Percentiles rank a stretch among this genome's conserved stretches.
These are phyloP conservation scores for Bombyx mori DNA, from an alignment of 1,140 invertebrate genomes.

Conservation along the genomic window DNA sequence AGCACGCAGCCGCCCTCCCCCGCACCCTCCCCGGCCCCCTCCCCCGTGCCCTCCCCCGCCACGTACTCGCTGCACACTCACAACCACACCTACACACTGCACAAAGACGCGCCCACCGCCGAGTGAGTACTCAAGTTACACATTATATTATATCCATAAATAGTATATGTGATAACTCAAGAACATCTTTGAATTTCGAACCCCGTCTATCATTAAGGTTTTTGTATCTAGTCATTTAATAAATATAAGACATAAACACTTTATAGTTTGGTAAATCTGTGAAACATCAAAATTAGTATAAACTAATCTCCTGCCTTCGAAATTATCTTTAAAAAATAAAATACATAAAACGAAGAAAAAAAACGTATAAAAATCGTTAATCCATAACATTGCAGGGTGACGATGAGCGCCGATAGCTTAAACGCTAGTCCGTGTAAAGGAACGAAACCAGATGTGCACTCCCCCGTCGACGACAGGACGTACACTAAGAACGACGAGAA, in stretches of 20 bases:
- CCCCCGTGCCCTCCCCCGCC: slow-evolving; percentile 29
- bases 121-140: too few relatives aligned
- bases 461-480: slow-evolving; percentile 43
- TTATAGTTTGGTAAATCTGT: too few relatives aligned
- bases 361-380: background rate
- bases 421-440: slow-evolving; percentile 52
- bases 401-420: slow-evolving; percentile 66
- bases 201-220: too few relatives aligned
- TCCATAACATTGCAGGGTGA: slow-evolving; percentile 37
- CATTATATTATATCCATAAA: too few relatives aligned
- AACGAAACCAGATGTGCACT: slow-evolving; percentile 19
- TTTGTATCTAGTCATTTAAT: too few relatives aligned
- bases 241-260: too few relatives aligned
- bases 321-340: too few relatives aligned
- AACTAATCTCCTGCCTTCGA: too few relatives aligned
- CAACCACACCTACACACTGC: slow-evolving; percentile 44
- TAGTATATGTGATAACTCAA: too few relatives aligned
- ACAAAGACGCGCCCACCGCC: slow-evolving; percentile 23
- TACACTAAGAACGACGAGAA: slow-evolving; percentile 47
- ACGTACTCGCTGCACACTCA: slow-evolving; percentile 9
- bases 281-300: too few relatives aligned
- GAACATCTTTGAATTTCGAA: too few relatives aligned
- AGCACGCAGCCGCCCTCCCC: slow-evolving; percentile 18
- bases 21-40: slow-evolving; percentile 16
- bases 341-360: background rate